A percentile compares a stretch with the other conserved stretches of the same genome.
These are phyloP conservation scores for Masticophis lateralis DNA, from an alignment of 2,797 vertebrate genomes.

Conservation along the genomic window DNA sequence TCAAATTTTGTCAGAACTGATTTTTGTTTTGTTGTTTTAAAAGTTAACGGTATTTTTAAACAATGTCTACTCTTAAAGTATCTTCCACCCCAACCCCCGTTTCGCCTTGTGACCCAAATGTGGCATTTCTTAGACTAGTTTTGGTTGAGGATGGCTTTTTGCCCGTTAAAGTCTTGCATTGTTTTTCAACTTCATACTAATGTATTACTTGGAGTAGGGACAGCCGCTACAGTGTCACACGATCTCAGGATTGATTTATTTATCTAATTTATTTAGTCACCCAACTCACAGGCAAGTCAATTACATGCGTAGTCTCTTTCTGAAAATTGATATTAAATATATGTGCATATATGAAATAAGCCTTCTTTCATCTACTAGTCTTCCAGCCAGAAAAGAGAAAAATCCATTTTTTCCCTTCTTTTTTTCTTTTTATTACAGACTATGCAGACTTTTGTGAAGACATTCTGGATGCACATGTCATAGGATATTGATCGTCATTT, in stretches of 20 bases:
- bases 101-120: background rate
- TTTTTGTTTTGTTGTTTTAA: background rate
- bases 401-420: background rate
- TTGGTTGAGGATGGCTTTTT: background rate
- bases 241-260: background rate
- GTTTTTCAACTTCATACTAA: background rate
- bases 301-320: background rate
- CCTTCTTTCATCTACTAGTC: background rate
- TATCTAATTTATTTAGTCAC: background rate
- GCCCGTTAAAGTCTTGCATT: background rate
- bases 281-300: background rate
- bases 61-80: background rate
- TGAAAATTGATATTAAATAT: background rate
- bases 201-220: background rate
- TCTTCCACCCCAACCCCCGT: fast-evolving
- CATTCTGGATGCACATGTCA: background rate
- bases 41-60: background rate
- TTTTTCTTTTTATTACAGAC: background rate
- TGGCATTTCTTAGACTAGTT: background rate
- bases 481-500: background rate
- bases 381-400: background rate
- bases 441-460: background rate
- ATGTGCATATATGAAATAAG: background rate
- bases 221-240: background rate
- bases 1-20: background rate